These are phyloP conservation scores for Salticus scenicus DNA, from an alignment of 2,888 invertebrate species.

Conservation along the genomic window DNA sequence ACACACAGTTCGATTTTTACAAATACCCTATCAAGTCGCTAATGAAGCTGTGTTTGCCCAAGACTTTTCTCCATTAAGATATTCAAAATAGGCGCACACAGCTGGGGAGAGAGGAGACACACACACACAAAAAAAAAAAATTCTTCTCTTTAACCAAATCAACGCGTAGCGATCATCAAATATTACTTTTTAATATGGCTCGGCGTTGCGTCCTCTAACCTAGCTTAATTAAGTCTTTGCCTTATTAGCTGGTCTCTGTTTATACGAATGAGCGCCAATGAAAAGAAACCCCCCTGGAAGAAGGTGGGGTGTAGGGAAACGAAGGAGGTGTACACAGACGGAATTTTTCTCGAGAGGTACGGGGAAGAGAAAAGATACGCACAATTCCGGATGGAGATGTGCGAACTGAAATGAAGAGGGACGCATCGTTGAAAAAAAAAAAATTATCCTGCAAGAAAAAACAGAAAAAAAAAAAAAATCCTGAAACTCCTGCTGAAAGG, in stretches of 20 bases:
- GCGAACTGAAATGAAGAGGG: constrained; percentile 60
- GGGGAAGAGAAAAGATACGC: neutral
- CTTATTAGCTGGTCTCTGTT: constrained; percentile 68
- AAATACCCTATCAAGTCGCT: constrained; percentile 68
- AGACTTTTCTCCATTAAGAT: constrained; percentile 60
- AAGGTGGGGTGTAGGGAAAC: neutral
- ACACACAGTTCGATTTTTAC: constrained; percentile 66
- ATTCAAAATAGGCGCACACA: constrained; percentile 63
- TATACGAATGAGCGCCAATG: constrained; percentile 46
- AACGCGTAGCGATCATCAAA: constrained; percentile 65
- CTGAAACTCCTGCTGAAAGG: constrained; percentile 17
- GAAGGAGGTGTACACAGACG: constrained; percentile 11
- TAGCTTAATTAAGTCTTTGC: constrained; percentile 68
- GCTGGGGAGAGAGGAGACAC: neutral
- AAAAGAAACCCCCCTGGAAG: constrained; percentile 30
- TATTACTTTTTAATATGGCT: constrained; percentile 69
- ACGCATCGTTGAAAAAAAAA: constrained; percentile 27
- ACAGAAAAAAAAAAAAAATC: constrained; percentile 23
- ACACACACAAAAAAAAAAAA: constrained; percentile 24
- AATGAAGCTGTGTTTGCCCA: constrained; percentile 63
- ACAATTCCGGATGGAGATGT: constrained; percentile 50
- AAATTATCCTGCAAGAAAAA: neutral
- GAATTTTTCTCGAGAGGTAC: constrained; percentile 20
- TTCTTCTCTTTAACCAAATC: constrained; percentile 55
- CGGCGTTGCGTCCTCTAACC: constrained; percentile 55